Base-by-base conservation (phyloP, 2,888 invertebrate species). In the Apamea monoglypha region DNA sequence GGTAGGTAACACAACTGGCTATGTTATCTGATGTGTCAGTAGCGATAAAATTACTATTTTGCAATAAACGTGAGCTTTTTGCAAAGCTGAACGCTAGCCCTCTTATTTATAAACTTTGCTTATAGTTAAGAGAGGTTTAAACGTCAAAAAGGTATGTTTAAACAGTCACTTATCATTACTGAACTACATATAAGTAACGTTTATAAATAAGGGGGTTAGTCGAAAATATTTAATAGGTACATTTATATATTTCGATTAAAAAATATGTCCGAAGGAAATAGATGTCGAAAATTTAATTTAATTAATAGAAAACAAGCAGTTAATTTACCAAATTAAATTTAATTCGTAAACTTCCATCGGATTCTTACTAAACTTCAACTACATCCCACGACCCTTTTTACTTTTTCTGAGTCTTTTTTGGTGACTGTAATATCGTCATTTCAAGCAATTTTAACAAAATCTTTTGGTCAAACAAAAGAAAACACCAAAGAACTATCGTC, bases 1-100 rank as follows among this genome's bases (percentile, higher is more conserved):
- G 77, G 81, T 85, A 88, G 72, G 83, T 74, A 82, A 82, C 70
- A 81, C 83, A 71, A 82, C 80, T 88, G 82, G 69, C 78, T 85
- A 81, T 25, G 76, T 73, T 73, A 84, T 79, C 73, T 84, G 81
- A 82, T 53, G 14, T 53, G 69, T 66, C 61, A 76, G 6, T 59
- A 50, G 16, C 25, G 29, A 25, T 50, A 25, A 6, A 1, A 3
- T 32, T 8, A 32, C 16, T 29, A n/a, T 68, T 29, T 29, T 44
- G 6, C 4, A 10, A 32, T 14, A 70, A 16, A 50, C 14, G 50
- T 21, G 1, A 53, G 25, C 14, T 50, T 50, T 25, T 53, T 53
- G 25, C 25, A 32, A 70, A 16, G 21, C 47, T 69, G 69, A 21
- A 32, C 8, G 25, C 16, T 44, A 12, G 12, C 44, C 12, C 44